These are phyloP conservation scores for Thalassoma bifasciatum DNA, from an alignment of 2,113 vertebrate species.

Conservation along the genomic window DNA sequence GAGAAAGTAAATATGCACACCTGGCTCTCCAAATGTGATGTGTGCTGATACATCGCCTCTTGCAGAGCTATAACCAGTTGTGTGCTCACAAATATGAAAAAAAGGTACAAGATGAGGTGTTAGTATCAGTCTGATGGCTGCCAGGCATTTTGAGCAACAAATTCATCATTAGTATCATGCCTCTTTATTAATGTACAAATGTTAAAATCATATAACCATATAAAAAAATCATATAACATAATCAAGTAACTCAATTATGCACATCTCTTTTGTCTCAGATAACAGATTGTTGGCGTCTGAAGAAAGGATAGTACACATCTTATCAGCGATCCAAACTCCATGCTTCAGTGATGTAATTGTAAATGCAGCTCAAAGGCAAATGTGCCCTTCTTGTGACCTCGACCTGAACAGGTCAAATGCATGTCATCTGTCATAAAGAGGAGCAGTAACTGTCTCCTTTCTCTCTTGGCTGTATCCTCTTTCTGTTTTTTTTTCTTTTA, in stretches of 20 bases:
- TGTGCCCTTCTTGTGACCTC: conserved; percentile 44
- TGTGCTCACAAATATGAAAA: conserved; percentile 10
- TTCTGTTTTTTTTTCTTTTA: not conserved
- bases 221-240: too few species aligned
- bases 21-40: conserved; percentile 46
- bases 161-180: not conserved
- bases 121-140: not conserved
- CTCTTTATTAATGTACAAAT: not conserved
- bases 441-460: not conserved
- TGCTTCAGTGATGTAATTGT: conserved; percentile 42
- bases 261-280: not conserved
- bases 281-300: not conserved
- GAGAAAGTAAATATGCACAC: conserved; percentile 33
- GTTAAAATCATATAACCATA: too few species aligned
- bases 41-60: not conserved
- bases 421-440: conserved; percentile 28
- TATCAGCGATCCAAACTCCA: conserved; percentile 33
- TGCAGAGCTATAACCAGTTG: not conserved
- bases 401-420: conserved; percentile 35
- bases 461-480: not conserved
- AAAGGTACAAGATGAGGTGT: conserved; percentile 47
- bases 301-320: not conserved
- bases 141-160: not conserved
- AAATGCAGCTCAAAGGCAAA: conserved; percentile 25
- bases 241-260: not conserved